Evolutionary conservation across 2,113 vertebrate species (phyloP).

Genomic region (Chascanopsetta lugubris): DNA sequence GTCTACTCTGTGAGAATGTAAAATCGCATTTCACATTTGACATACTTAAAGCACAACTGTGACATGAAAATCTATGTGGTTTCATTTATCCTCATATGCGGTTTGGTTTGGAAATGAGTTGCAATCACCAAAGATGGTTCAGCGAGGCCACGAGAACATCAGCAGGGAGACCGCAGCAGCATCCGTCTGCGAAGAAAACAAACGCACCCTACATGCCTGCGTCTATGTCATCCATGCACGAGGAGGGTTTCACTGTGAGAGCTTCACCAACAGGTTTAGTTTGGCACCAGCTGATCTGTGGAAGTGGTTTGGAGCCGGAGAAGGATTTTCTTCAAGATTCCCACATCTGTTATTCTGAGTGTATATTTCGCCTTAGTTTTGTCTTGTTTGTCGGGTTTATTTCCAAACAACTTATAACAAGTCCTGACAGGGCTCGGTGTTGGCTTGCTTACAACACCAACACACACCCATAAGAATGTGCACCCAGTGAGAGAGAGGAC

Average conservation of each 20-base stretch:
- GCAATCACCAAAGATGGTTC: conserved; percentile 7
- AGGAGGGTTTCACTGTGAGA: background rate
- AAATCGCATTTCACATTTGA: background rate
- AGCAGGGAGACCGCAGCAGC: conserved; percentile 11
- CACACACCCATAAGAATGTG: conserved; percentile 20
- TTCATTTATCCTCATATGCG: background rate
- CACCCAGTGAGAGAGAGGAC: background rate
- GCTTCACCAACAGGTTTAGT: background rate
- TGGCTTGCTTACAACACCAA: conserved; percentile 18
- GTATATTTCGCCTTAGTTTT: background rate
- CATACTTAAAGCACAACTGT: background rate
- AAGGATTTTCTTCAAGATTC: background rate
- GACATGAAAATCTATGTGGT: background rate
- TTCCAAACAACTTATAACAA: conserved; percentile 12
- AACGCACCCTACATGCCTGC: background rate
- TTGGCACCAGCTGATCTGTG: background rate
- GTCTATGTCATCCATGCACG: background rate
- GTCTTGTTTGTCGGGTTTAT: conserved; percentile 11
- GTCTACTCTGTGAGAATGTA: background rate
- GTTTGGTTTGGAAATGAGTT: background rate
- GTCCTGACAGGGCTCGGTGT: conserved; percentile 30
- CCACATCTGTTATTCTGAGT: background rate
- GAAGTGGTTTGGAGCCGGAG: background rate
- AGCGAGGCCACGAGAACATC: background rate
- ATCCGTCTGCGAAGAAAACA: background rate